Conservation (phyloP, 2,888 invertebrate genomes). For the Eupeodes latifasciatus region DNA sequence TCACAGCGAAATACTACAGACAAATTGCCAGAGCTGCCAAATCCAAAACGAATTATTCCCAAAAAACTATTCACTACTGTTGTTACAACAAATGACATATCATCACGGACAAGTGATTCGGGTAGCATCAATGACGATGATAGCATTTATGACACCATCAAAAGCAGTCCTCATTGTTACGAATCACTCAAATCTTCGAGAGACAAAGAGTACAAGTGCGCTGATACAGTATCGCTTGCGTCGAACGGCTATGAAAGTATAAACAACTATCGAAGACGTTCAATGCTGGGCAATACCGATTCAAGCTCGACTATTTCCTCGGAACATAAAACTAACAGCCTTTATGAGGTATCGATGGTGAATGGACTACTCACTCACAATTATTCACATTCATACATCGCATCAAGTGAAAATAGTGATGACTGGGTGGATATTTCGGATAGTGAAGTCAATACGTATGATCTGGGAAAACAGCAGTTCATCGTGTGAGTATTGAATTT, state of each 20-base stretch:
- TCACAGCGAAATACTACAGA: constrained; percentile 81
- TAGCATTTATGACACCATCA: constrained; percentile 88
- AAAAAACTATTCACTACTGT: constrained; percentile 67
- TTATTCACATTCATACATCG: constrained; percentile 78
- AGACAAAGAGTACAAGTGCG: constrained; percentile 60
- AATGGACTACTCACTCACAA: constrained; percentile 77
- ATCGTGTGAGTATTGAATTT: constrained; percentile 82
- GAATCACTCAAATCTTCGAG: constrained; percentile 79
- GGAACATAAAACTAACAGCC: constrained; percentile 83
- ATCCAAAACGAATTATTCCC: constrained; percentile 81
- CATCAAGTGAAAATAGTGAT: constrained; percentile 83
- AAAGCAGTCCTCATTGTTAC: constrained; percentile 84
- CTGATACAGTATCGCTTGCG: constrained; percentile 80
- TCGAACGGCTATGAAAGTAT: constrained; percentile 84
- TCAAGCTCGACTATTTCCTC: constrained; percentile 83
- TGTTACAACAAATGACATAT: constrained; percentile 24
- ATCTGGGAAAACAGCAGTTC: constrained; percentile 80
- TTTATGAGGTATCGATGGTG: constrained; percentile 82
- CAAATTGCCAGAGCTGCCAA: constrained; percentile 80
- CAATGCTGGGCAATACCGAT: constrained; percentile 80
- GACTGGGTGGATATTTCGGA: constrained; percentile 84
- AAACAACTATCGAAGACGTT: constrained; percentile 78
- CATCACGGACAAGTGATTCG: constrained; percentile 40
- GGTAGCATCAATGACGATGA: constrained; percentile 82
- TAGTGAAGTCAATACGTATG: constrained; percentile 73